Conservation (phyloP, 2,888 invertebrate species). For the Philereme transversata region DNA sequence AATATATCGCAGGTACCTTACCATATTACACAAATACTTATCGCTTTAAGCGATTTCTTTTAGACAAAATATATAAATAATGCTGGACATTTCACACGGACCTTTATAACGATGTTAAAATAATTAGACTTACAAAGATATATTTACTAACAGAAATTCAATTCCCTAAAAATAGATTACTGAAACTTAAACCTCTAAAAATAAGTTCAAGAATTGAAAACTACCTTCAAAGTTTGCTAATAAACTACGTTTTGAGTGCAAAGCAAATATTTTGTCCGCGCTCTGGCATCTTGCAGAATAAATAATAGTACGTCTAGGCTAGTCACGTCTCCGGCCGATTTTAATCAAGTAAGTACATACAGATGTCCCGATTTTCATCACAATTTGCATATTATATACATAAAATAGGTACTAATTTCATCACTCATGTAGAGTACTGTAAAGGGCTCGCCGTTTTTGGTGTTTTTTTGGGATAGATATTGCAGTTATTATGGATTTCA, state of each 20-base stretch:
- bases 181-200: background rate
- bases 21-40: too few species aligned
- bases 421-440: too few species aligned
- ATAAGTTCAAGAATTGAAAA: constrained; percentile 3
- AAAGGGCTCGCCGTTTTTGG: too few species aligned
- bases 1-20: too few species aligned
- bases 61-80: too few species aligned
- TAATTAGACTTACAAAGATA: too few species aligned
- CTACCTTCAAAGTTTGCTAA: constrained; percentile 6
- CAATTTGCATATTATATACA: background rate
- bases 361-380: background rate
- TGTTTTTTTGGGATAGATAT: too few species aligned
- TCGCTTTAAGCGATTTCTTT: too few species aligned
- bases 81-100: too few species aligned
- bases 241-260: constrained; percentile 11
- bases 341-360: constrained; percentile 9
- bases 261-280: constrained; percentile 22
- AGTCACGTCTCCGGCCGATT: constrained; percentile 5
- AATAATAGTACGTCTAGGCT: constrained; percentile 9
- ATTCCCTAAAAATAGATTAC: background rate
- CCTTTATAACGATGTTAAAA: too few species aligned
- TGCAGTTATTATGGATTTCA: too few species aligned
- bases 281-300: constrained; percentile 13
- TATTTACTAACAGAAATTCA: background rate
- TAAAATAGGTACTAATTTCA: too few species aligned